Conservation (phyloP, 2,888 invertebrate species). For the Caenorhabditis parvicauda region DNA sequence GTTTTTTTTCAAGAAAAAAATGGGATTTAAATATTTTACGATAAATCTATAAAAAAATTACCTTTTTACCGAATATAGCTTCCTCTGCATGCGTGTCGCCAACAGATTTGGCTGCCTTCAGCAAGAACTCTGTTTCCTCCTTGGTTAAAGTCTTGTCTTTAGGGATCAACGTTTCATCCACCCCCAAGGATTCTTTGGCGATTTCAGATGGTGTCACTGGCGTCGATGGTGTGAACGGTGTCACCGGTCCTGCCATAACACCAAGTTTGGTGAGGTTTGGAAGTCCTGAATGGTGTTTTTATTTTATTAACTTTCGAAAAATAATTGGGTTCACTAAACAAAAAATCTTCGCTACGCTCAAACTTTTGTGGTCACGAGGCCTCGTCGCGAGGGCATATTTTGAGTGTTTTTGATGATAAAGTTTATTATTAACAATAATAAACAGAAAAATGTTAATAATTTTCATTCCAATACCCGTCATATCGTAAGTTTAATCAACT, state of each 20-base stretch:
- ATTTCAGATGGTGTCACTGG: background rate
- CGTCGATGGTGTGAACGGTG: background rate
- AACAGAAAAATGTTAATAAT: too few species aligned
- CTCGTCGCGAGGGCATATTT: too few species aligned
- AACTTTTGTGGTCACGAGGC: background rate
- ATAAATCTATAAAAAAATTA: too few species aligned
- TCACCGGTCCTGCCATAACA: background rate
- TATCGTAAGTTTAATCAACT: too few species aligned
- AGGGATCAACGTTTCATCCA: constrained; percentile 3
- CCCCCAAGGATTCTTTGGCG: background rate
- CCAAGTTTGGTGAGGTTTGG: too few species aligned
- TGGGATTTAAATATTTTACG: too few species aligned
- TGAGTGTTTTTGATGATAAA: too few species aligned
- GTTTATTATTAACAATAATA: too few species aligned
- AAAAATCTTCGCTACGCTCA: background rate
- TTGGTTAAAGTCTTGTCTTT: constrained; percentile 42
- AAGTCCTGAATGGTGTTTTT: too few species aligned
- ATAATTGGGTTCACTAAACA: background rate
- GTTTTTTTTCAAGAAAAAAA: too few species aligned
- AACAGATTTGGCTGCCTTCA: constrained; percentile 53
- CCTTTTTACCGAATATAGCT: constrained; percentile 11
- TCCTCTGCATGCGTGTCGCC: constrained; percentile 33
- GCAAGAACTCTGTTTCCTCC: constrained; percentile 52
- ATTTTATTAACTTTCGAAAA: background rate
- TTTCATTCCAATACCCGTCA: too few species aligned